Percentiles rank a stretch among this genome's conserved stretches.
These are phyloP conservation scores for Bursaphelenchus okinawaensis DNA, from an alignment of 2,888 invertebrate genomes.

Conservation along the genomic window DNA sequence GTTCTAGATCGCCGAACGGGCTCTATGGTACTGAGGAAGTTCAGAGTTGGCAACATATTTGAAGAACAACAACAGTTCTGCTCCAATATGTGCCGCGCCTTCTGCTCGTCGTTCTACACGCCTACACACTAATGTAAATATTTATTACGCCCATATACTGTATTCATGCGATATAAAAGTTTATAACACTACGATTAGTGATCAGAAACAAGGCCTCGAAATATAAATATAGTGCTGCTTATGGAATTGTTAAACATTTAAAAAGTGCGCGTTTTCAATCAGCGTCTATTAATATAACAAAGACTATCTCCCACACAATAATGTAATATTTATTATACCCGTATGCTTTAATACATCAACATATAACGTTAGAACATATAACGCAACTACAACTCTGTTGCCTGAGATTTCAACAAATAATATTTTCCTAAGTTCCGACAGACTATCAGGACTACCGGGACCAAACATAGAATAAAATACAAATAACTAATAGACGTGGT, in stretches of 20 bases:
- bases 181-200: no score
- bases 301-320: no score
- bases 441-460: background rate
- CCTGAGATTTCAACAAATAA: background rate
- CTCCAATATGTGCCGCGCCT: conserved; percentile 15
- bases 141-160: background rate
- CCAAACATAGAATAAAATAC: background rate
- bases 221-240: no score
- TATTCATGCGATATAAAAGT: no score
- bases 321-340: background rate
- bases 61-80: conserved; percentile 18
- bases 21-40: conserved; percentile 20
- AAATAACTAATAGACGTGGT: background rate
- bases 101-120: conserved; percentile 17
- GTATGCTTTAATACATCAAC: background rate
- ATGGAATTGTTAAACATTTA: no score
- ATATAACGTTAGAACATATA: no score
- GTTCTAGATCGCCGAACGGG: conserved; percentile 22
- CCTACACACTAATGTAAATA: background rate
- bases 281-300: no score
- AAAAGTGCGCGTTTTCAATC: no score
- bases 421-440: background rate
- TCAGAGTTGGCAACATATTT: conserved; percentile 24
- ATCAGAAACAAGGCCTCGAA: no score
- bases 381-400: background rate